Base-by-base conservation (phyloP, 2,113 vertebrate species). In the Dasyprocta punctata region DNA sequence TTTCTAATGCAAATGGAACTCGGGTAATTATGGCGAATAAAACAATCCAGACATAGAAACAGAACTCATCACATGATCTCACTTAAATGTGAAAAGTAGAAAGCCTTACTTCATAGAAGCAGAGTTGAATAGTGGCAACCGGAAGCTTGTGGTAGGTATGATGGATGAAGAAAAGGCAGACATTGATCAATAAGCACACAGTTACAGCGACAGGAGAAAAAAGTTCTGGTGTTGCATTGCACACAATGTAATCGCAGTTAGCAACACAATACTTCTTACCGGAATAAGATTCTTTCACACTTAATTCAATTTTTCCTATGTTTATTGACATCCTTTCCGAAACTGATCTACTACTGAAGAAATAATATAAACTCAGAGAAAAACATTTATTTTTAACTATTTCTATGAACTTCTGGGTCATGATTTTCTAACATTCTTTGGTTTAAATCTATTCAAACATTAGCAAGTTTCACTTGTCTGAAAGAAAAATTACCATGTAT, bases 381-480 rank as follows among this genome's bases (percentile, higher is more conserved):
- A 67, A 75, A 81, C 1, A 65, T 67, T 49, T 28, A 73, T 67
- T 86, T 30, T 94, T 56, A 52, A 33, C 67, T 58, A 36, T 44
- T 86, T 80, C 75, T 77, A 41, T 81, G 14, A 52, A 30, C 5
- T 19, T 60, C 12, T 41, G 16, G 75, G 7, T 65, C 38, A 85
- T 96, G 86, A 85, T 81, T 95, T 44, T 77, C 61, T 38, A 84
- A 33, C 1, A 22, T 8, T 65, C 11, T 24, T 44, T 69, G 54
- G 81, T 73, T 95, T 33, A 91, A 49, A 1, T 0, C 36, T 81
- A 71, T 44, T 71, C 77, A 86, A 93, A 81, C 24, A 52, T 63
- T 89, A 81, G 30, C 11, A 89, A 84, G 17, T 26, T 93, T 65
- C 58, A 73, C 30, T 95, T 92, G 88, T 75, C 36, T 33, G 28